phyloP scores from a whole-genome alignment of 92 coral and sea anemone species.

The Epizoanthus rinbou region DNA sequence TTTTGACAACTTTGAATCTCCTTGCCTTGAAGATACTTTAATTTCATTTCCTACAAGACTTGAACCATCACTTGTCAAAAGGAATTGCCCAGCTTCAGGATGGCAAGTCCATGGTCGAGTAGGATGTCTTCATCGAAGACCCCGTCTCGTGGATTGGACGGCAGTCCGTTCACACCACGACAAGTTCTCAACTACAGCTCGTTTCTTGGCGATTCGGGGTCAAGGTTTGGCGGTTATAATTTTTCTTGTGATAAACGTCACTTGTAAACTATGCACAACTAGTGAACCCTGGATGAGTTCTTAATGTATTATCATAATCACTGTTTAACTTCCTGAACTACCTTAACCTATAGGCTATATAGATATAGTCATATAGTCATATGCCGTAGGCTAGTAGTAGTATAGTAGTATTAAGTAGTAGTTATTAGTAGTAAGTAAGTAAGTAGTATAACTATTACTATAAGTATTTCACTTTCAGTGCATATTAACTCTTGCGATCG shows the following conservation, averaged over 20 bases:
- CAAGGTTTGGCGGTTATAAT: slow-evolving; percentile 33
- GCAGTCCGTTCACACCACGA: slow-evolving; percentile 65
- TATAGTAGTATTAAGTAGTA: too few relatives aligned
- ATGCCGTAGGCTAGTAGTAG: too few relatives aligned
- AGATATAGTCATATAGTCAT: too few relatives aligned
- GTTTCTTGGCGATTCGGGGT: slow-evolving; percentile 57
- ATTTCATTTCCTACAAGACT: not conserved
- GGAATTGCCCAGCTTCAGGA: not conserved
- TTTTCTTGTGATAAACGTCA: not conserved
- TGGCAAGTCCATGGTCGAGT: slow-evolving; percentile 84
- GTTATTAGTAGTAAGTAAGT: too few relatives aligned
- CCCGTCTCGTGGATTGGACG: slow-evolving; percentile 46
- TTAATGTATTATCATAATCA: too few relatives aligned
- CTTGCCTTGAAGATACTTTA: not conserved
- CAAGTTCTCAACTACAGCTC: slow-evolving; percentile 74
- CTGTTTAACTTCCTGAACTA: too few relatives aligned
- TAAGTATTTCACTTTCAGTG: too few relatives aligned
- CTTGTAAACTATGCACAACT: not conserved
- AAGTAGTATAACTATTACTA: too few relatives aligned
- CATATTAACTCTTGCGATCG: too few relatives aligned
- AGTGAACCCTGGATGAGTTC: not conserved
- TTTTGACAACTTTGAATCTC: not conserved
- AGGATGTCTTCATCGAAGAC: slow-evolving; percentile 38
- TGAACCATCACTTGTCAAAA: not conserved
- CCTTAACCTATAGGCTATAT: too few relatives aligned